Evolutionary conservation across 1,140 invertebrate species (phyloP).

Genomic region (Hetaerina americana): DNA sequence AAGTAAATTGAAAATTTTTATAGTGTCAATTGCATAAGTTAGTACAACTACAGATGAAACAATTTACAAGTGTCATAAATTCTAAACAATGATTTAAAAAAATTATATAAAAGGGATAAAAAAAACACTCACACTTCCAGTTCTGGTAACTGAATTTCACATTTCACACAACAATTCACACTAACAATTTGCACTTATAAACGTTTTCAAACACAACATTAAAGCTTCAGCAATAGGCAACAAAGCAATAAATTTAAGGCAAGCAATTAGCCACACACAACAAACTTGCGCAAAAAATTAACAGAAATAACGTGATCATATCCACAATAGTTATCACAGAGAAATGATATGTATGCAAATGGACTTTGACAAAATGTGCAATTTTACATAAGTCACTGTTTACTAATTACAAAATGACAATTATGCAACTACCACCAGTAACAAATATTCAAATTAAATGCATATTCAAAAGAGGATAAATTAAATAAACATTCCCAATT

Average conservation of each 20-base stretch:
- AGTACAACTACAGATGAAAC: not conserved
- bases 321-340: not conserved
- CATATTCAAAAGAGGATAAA: not conserved
- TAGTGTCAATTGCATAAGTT: not conserved
- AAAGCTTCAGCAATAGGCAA: not conserved
- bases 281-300: not conserved
- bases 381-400: not conserved
- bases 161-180: not conserved
- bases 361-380: not conserved
- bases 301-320: not conserved
- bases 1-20: not conserved
- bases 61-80: not conserved
- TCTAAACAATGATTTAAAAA: not conserved
- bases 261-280: not conserved
- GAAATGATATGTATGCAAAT: not conserved
- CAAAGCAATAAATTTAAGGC: not conserved
- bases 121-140: not conserved
- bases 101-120: not conserved
- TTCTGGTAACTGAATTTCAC: not conserved
- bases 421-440: not conserved
- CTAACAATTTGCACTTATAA: not conserved
- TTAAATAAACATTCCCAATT: not conserved
- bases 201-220: not conserved
- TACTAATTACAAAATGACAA: not conserved
- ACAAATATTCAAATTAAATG: not conserved